Evolutionary conservation across 1,140 invertebrate species (phyloP).

Genomic region (Mizuhopecten yessoensis): DNA sequence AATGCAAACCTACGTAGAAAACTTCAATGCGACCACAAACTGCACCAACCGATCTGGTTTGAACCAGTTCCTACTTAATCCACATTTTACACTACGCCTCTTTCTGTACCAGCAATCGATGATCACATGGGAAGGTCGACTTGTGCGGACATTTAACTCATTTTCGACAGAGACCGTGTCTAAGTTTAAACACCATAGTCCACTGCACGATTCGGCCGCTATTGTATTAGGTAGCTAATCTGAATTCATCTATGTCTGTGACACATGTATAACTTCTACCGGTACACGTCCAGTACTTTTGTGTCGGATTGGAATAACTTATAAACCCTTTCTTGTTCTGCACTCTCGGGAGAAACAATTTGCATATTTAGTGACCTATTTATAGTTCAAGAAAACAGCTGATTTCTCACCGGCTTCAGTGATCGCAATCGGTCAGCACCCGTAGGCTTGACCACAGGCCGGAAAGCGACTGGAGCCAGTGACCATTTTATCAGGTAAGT

Average conservation of each 20-base stretch:
- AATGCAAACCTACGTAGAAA: neutral
- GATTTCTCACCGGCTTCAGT: constrained; percentile 1
- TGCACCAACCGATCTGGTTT: constrained; percentile 5
- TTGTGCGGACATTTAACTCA: neutral
- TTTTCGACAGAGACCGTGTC: neutral
- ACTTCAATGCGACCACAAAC: neutral
- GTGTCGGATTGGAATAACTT: neutral
- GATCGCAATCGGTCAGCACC: neutral
- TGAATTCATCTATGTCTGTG: neutral
- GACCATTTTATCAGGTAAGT: neutral
- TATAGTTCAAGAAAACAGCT: constrained; percentile 30
- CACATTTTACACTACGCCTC: neutral
- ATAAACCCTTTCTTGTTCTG: neutral
- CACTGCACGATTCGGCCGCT: neutral
- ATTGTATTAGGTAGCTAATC: neutral
- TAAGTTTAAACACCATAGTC: neutral
- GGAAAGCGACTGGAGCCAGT: neutral
- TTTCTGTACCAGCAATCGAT: neutral
- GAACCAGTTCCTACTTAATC: neutral
- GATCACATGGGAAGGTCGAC: constrained; percentile 17
- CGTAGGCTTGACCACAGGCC: neutral
- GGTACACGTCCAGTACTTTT: neutral
- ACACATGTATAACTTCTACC: neutral
- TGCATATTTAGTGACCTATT: constrained; percentile 10
- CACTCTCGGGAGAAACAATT: neutral